Conservation (phyloP, 2,888 invertebrate species). For the Mythimna albipuncta region DNA sequence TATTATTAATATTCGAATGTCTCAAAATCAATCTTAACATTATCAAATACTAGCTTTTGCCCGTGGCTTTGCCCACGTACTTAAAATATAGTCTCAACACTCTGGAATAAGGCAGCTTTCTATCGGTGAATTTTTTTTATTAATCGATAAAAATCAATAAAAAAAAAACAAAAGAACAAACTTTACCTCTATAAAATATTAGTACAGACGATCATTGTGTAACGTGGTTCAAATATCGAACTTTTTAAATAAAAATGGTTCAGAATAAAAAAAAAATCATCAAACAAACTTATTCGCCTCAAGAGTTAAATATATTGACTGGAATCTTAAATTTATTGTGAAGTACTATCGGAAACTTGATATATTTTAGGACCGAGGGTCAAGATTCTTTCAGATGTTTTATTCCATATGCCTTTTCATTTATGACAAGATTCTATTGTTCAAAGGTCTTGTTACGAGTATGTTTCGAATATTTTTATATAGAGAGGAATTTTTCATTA, state of each 20-base stretch:
- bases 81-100: too few relatives aligned
- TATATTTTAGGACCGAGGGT: constrained; percentile 23
- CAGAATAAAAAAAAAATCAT: constrained; percentile 17
- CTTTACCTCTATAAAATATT: too few relatives aligned
- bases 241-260: constrained; percentile 21
- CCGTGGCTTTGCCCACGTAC: too few relatives aligned
- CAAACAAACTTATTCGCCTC: constrained; percentile 19
- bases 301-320: constrained; percentile 18
- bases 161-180: too few relatives aligned
- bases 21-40: constrained; percentile 2
- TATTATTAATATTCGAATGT: background rate
- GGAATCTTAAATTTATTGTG: constrained; percentile 27
- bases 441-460: background rate
- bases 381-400: constrained; percentile 29
- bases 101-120: too few relatives aligned
- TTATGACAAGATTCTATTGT: constrained; percentile 6
- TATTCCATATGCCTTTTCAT: constrained; percentile 6
- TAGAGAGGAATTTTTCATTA: constrained; percentile 7
- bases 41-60: too few relatives aligned
- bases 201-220: background rate
- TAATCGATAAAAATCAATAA: too few relatives aligned
- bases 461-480: constrained; percentile 15
- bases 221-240: background rate
- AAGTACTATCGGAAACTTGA: constrained; percentile 27
- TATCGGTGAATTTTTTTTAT: too few relatives aligned